These are phyloP conservation scores for Plotosus lineatus DNA, from an alignment of 2,113 vertebrate species.

Conservation along the genomic window DNA sequence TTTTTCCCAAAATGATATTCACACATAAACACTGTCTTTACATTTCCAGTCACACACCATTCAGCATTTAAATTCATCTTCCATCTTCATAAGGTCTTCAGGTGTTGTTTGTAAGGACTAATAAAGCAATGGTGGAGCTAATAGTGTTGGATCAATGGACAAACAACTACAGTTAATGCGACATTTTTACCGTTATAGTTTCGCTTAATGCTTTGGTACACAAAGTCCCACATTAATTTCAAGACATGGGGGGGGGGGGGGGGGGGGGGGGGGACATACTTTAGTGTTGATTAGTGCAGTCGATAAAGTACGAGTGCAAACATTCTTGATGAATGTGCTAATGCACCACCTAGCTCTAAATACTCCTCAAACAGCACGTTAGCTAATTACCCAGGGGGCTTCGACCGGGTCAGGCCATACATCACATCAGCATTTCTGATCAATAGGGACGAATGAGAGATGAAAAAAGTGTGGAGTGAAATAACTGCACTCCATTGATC, in stretches of 20 bases:
- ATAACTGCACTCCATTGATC: conserved; percentile 24
- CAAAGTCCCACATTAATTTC: neutral
- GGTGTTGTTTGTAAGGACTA: neutral
- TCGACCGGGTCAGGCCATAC: conserved; percentile 49
- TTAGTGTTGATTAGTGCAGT: conserved; percentile 51
- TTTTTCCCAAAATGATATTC: conserved; percentile 21
- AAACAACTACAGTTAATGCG: neutral
- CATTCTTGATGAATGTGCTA: conserved; percentile 51
- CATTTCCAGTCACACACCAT: neutral
- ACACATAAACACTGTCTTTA: neutral
- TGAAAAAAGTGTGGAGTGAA: conserved; percentile 44
- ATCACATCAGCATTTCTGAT: conserved; percentile 52
- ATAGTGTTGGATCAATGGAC: neutral
- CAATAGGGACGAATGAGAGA: conserved; percentile 34
- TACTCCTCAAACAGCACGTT: conserved; percentile 52
- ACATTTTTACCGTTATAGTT: neutral
- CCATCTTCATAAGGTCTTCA: neutral
- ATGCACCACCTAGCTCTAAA: conserved; percentile 51
- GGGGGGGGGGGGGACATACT: too few species aligned
- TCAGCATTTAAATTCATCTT: neutral
- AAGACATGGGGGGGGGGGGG: too few species aligned
- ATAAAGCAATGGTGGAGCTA: neutral
- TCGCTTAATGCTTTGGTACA: neutral
- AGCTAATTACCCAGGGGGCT: conserved; percentile 57
- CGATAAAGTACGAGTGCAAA: conserved; percentile 32